Evolutionary conservation across 2,888 invertebrate genomes (phyloP).

Genomic region (Ornithoptera alexandrae): DNA sequence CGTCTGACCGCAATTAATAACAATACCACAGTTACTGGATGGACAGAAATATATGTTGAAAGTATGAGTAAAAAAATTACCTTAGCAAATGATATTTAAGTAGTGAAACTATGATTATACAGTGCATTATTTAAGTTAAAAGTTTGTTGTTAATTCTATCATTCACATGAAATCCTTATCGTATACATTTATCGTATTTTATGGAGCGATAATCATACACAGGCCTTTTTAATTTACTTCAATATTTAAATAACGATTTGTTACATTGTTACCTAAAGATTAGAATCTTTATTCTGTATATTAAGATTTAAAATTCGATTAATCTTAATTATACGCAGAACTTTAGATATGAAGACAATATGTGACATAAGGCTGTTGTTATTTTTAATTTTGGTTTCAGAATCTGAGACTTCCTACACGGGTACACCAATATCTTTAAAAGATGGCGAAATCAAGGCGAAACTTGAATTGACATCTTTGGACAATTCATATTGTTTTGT

Average conservation of each 20-base stretch:
- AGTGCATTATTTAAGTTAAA: too few species aligned
- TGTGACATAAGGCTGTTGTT: not conserved
- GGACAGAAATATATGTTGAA: constrained; percentile 51
- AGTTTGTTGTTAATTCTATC: too few species aligned
- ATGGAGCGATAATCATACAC: not conserved
- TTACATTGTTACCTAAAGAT: constrained; percentile 14
- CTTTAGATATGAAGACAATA: not conserved
- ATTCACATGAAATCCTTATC: too few species aligned
- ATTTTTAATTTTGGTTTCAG: constrained; percentile 8
- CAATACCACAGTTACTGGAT: constrained; percentile 54
- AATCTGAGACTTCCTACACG: constrained; percentile 35
- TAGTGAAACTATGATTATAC: too few species aligned
- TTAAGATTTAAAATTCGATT: not conserved
- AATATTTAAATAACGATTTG: not conserved
- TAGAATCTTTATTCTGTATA: not conserved
- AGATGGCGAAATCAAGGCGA: constrained; percentile 51
- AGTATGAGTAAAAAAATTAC: too few species aligned
- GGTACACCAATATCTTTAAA: constrained; percentile 50
- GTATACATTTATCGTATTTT: not conserved
- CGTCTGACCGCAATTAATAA: constrained; percentile 54
- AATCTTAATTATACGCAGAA: not conserved
- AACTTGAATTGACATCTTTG: constrained; percentile 50
- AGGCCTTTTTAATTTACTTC: not conserved
- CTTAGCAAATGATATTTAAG: too few species aligned
- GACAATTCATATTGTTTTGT: constrained; percentile 63